Conservation (phyloP, 2,797 vertebrate genomes). For the Microctenopoma steveboyesi region DNA sequence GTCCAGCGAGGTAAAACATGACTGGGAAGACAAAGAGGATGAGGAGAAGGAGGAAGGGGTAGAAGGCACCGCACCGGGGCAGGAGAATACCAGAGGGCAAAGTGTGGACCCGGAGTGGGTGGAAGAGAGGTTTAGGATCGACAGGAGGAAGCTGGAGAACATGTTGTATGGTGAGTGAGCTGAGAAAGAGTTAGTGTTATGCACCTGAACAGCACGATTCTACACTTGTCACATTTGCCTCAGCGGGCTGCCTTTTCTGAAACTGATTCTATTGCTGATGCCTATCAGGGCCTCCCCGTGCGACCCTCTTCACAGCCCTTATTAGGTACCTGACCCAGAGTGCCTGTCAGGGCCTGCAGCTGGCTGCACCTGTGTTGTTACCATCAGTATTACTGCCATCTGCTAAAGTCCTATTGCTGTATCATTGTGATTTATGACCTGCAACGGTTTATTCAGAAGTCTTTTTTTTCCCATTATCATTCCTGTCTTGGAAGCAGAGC, state of each 20-base stretch:
- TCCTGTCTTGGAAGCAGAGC: constrained; percentile 50
- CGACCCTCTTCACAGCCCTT: constrained; percentile 13
- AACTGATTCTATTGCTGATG: constrained; percentile 6
- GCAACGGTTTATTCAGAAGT: constrained; percentile 47
- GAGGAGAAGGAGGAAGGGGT: constrained; percentile 68
- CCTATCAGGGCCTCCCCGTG: constrained; percentile 8
- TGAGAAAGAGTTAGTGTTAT: background rate
- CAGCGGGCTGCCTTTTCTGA: constrained; percentile 2
- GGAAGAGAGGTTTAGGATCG: constrained; percentile 87
- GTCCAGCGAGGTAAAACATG: constrained; percentile 39
- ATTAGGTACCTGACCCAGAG: constrained; percentile 50
- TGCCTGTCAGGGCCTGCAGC: constrained; percentile 48
- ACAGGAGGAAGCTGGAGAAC: constrained; percentile 86
- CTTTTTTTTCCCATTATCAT: constrained; percentile 54
- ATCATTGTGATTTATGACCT: constrained; percentile 64
- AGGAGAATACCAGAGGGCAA: constrained; percentile 50
- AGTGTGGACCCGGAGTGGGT: constrained; percentile 79
- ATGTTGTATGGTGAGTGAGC: constrained; percentile 83
- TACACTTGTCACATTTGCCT: background rate
- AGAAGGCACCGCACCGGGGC: constrained; percentile 33
- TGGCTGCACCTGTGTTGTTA: constrained; percentile 36
- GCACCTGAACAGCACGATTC: background rate
- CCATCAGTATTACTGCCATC: constrained; percentile 45
- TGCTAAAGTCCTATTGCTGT: constrained; percentile 44
- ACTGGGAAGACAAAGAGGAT: constrained; percentile 60